These are phyloP conservation scores for Copidosoma aretas DNA, from an alignment of 2,888 invertebrate genomes.

Conservation along the genomic window DNA sequence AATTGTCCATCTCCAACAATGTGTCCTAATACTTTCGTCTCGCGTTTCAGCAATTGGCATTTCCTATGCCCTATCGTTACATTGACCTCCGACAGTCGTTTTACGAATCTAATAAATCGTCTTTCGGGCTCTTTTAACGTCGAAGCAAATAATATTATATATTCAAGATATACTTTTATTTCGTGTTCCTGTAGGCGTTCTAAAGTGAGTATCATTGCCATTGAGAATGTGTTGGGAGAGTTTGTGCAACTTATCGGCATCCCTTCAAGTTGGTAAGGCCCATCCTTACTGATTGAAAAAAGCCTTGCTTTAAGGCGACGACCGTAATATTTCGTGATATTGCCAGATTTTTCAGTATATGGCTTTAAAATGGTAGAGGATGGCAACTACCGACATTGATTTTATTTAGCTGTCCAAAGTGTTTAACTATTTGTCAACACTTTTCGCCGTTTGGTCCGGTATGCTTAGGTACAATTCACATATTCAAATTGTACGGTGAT, in stretches of 20 bases:
- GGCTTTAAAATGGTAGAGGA: neutral
- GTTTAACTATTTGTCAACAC: neutral
- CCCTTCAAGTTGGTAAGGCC: neutral
- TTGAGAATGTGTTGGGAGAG: neutral
- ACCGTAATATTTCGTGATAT: neutral
- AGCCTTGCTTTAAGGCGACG: neutral
- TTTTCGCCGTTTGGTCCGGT: neutral
- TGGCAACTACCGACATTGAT: neutral
- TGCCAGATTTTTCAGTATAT: neutral
- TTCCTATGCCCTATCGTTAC: too few species aligned
- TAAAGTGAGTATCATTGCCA: neutral
- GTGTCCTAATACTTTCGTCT: slow-evolving; percentile 45
- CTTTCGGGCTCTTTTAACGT: neutral
- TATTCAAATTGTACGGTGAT: neutral
- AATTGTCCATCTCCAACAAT: too few species aligned
- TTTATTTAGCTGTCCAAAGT: neutral
- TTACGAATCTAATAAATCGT: neutral
- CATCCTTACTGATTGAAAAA: neutral
- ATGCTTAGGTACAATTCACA: neutral
- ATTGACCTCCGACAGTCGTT: neutral
- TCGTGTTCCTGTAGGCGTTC: neutral
- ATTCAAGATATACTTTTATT: neutral
- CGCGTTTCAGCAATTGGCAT: slow-evolving; percentile 28
- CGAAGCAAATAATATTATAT: neutral
- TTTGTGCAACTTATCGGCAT: neutral